Conservation (phyloP, 2,888 invertebrate genomes). For the Halictus quadricinctus region DNA sequence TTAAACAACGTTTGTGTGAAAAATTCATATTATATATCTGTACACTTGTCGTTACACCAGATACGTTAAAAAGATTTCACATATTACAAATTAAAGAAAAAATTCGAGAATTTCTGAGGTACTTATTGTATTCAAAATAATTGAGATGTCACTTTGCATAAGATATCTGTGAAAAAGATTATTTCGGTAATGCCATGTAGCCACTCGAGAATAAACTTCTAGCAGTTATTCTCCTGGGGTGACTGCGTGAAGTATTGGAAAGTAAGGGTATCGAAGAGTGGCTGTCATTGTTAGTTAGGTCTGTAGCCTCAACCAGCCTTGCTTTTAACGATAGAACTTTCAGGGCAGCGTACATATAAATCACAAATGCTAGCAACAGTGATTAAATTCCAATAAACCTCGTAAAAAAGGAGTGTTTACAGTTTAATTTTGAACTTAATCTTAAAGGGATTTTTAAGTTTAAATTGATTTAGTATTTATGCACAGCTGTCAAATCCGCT, state of each 20-base stretch:
- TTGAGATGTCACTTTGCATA: background rate
- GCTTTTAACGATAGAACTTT: background rate
- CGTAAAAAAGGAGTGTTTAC: background rate
- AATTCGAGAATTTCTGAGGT: background rate
- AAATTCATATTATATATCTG: background rate
- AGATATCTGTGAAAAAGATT: background rate
- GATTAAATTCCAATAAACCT: background rate
- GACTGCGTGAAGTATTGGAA: background rate
- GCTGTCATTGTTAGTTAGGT: background rate
- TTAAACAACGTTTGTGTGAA: too few relatives aligned
- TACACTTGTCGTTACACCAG: background rate
- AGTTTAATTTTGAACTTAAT: too few relatives aligned
- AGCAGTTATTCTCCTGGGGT: constrained; percentile 1
- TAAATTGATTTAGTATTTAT: background rate
- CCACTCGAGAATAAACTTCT: background rate
- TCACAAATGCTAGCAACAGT: background rate
- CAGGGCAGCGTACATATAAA: background rate
- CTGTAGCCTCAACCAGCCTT: background rate
- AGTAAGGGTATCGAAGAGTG: background rate
- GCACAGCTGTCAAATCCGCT: background rate
- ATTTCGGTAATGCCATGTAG: background rate
- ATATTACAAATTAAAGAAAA: background rate
- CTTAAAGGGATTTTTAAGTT: too few relatives aligned
- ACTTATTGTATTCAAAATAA: background rate
- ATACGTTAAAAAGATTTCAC: background rate